These are phyloP conservation scores for Nephrotoma guestfalica DNA, from an alignment of 2,888 invertebrate species.

Conservation along the genomic window DNA sequence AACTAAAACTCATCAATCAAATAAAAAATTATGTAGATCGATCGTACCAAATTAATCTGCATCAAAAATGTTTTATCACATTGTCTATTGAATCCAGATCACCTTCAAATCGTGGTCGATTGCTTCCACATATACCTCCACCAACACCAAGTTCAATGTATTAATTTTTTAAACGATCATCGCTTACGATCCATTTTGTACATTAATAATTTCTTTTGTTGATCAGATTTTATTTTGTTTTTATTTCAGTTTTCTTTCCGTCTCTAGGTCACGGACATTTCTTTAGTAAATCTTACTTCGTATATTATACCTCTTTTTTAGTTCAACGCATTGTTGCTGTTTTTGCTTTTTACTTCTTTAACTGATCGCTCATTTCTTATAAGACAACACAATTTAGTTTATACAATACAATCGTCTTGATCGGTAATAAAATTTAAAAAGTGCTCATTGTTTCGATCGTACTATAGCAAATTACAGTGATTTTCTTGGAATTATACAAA, in stretches of 20 bases:
- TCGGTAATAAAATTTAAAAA: neutral
- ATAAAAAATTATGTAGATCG: neutral
- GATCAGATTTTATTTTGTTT: neutral
- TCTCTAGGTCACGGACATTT: constrained; percentile 1
- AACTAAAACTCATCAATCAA: neutral
- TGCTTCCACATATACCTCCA: neutral
- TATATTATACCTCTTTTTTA: neutral
- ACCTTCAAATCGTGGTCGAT: neutral
- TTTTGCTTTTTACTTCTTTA: neutral
- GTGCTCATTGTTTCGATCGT: neutral
- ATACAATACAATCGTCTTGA: neutral
- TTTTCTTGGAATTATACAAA: neutral
- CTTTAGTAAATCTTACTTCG: neutral
- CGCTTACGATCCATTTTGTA: neutral
- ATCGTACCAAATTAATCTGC: neutral
- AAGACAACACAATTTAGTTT: neutral
- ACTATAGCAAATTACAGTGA: neutral
- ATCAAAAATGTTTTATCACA: neutral
- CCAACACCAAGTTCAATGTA: neutral
- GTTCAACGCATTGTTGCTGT: neutral
- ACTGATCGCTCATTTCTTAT: neutral
- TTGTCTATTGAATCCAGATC: neutral
- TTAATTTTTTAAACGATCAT: neutral
- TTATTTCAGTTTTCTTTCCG: neutral
- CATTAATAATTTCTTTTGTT: neutral